These are phyloP conservation scores for Cyrtonyx montezumae DNA, from an alignment of 2,113 vertebrate species.

Conservation along the genomic window DNA sequence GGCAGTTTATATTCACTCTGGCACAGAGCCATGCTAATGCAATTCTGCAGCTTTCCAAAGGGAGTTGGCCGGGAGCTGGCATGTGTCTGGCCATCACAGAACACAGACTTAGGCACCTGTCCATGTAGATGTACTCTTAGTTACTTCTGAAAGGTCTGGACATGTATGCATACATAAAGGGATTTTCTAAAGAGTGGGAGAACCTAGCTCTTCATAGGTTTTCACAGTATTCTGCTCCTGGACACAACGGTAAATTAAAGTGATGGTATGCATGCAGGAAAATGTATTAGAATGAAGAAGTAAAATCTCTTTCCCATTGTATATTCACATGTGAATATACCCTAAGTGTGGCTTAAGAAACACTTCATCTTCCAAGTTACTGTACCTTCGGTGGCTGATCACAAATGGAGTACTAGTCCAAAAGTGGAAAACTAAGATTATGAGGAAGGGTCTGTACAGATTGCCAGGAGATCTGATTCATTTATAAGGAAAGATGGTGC, in stretches of 20 bases:
- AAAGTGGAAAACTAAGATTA: neutral
- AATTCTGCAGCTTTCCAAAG: slow-evolving; percentile 44
- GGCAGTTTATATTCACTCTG: neutral
- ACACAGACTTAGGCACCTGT: neutral
- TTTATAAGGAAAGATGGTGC: neutral
- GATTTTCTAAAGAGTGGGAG: neutral
- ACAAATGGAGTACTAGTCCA: neutral
- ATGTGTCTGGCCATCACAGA: slow-evolving; percentile 16
- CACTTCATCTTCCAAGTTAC: neutral
- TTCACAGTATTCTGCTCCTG: neutral
- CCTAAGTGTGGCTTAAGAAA: neutral
- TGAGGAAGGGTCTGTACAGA: neutral
- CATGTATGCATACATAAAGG: neutral
- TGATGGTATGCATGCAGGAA: neutral
- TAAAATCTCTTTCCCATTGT: neutral
- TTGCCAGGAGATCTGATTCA: neutral
- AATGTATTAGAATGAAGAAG: neutral
- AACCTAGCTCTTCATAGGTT: neutral
- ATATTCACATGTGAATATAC: neutral
- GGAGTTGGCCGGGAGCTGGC: slow-evolving; percentile 14
- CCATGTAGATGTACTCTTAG: neutral
- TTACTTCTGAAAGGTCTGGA: neutral
- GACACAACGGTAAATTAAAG: neutral
- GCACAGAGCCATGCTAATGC: slow-evolving; percentile 23
- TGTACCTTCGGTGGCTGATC: neutral